Base-by-base conservation (phyloP, 2,113 vertebrate species). In the Dipodomys stephensi region DNA sequence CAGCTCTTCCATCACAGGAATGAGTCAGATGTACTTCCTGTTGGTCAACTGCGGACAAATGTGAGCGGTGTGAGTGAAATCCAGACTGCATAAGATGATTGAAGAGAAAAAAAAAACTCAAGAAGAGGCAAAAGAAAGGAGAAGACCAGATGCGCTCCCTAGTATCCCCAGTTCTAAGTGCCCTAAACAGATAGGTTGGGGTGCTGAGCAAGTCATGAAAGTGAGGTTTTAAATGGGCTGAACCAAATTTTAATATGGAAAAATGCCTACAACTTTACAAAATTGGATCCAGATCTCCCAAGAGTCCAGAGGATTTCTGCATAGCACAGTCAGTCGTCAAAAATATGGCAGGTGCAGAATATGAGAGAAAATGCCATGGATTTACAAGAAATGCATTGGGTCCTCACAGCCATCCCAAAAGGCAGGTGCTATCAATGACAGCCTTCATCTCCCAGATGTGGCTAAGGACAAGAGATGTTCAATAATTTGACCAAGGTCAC, bases 1-100 rank as follows among this genome's bases (percentile, higher is more conserved):
- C 1, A 7, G 8, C 16, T n/a, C 60, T 30, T 60, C 6, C 27
- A 20, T 12, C 23, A n/a, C 7, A 18, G 7, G 7, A 64, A 30
- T 2, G 32, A 79, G 20, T 46, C 20, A 16, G 62, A 19, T 2
- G 1, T 11, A 4, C 20, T 49, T 22, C 15, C 11, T 49, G 4
- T 77, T 49, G 20, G 27, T 9, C 2, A 0, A 0, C n/a, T 65
- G 23, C 30, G 9, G 10, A 25, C 23, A 32, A 10, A 30, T 6
- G 62, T 6, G n/a, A n/a, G 23, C 10, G 19, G 39, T 6, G 1
- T 4, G 23, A 8, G 7, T 18, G 30, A 49, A 71, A 10, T 57
- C 4, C 0, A 2, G 25, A 8, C 13, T 11, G 7, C 27, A 68
- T n/a, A 87, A 18, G 49, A 25, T 32, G 35, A 39, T 2, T 25